Evolutionary conservation across 2,888 invertebrate species (phyloP), one percentile per base, ranked within the genome.

Genomic region (Coelopa pilipes): DNA sequence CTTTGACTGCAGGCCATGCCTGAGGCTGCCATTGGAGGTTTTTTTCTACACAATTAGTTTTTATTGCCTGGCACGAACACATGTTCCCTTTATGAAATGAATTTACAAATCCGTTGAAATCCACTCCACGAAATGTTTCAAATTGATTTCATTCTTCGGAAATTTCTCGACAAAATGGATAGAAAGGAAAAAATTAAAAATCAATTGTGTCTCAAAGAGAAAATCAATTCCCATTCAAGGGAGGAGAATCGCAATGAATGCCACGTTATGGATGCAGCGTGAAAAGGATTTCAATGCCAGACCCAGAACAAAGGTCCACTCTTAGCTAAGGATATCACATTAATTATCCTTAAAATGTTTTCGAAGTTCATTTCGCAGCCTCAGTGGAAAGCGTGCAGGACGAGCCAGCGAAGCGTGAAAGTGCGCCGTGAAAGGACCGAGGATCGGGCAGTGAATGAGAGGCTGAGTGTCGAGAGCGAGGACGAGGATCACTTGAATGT

Each of bases 311-410:
- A 78, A 70, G 24, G 60, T 72, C 45, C 63, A 76, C 72, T 76
- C 75, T 80, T 78, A 78, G 76, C 74, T 76, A 78, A 77, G 78
- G 78, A 77, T 77, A 77, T 72, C 65, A 74, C 78, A 78, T 78
- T 79, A 79, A 80, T 79, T 79, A 77, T 77, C 70, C 78, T 77
- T 77, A 78, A 78, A 76, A 72, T 45, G 47, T n/a, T 63, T 19
- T 74, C 19, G 17, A 63, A 47, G 19, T 24, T 68, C 34, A 34
- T 34, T 34, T 34, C 34, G 34, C 34, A 34, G 53, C 11, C 15
- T 15, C 62, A 70, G 57, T n/a, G 24, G 4, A 24, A 34, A 62
- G 62, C 45, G 62, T 62, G 62, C 15, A 62, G 50, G 66, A 60
- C 74, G 46, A 62, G 46, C 47, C 57, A 55, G 17, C 55, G 63